A percentile compares a stretch with the other conserved stretches of the same genome.
These are phyloP conservation scores for Macaca nemestrina DNA, from an alignment of 2,113 vertebrate species.

Conservation along the genomic window DNA sequence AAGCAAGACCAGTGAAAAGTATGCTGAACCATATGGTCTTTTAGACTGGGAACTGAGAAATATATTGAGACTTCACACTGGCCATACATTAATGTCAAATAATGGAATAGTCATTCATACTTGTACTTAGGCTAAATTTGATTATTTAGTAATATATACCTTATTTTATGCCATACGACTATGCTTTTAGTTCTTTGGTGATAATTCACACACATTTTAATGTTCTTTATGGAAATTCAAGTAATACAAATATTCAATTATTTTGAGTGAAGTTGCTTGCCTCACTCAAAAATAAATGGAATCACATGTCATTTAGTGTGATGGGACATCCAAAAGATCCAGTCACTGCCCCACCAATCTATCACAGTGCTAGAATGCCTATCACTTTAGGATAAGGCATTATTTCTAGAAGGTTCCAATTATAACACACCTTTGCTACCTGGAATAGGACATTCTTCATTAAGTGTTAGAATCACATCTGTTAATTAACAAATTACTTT, in stretches of 20 bases:
- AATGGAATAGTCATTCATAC: constrained; percentile 55
- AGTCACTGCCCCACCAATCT: background rate
- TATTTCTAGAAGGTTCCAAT: constrained; percentile 40
- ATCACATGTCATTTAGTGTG: constrained; percentile 48
- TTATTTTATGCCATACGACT: constrained; percentile 62
- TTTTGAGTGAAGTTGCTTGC: constrained; percentile 43
- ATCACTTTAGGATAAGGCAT: background rate
- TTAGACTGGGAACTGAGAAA: constrained; percentile 61
- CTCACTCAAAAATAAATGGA: constrained; percentile 41
- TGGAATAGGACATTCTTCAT: background rate
- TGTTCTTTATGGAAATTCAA: constrained; percentile 56
- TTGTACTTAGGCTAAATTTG: constrained; percentile 39
- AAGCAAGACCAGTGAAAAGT: constrained; percentile 64
- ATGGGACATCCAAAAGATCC: background rate
- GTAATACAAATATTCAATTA: constrained; percentile 41
- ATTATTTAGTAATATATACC: constrained; percentile 64
- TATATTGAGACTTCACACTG: constrained; percentile 64
- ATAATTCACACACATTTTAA: constrained; percentile 63
- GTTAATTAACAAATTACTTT: constrained; percentile 47
- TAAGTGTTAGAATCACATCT: constrained; percentile 48
- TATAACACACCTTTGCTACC: constrained; percentile 24
- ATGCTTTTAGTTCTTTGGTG: constrained; percentile 51
- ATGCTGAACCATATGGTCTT: constrained; percentile 65
- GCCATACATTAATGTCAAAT: constrained; percentile 63
- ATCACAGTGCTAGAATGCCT: background rate